Evolutionary conservation across 2,797 vertebrate genomes (phyloP).

Genomic region (Tiaroga cobitis): DNA sequence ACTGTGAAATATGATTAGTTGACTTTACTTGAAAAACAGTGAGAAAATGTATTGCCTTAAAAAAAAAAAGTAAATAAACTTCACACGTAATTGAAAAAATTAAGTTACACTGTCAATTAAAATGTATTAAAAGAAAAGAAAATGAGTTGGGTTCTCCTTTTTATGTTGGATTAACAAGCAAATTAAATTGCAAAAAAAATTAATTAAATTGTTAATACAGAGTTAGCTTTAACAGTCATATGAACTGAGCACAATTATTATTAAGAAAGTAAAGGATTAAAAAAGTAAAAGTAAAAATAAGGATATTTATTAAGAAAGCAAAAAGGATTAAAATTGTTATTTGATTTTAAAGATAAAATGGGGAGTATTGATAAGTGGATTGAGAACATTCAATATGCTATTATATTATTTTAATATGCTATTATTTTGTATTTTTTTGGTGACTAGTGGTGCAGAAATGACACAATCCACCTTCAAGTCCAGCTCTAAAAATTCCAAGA

Average conservation of each 20-base stretch:
- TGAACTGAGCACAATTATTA: background rate
- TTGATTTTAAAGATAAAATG: slow-evolving; percentile 4
- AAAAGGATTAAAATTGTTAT: background rate
- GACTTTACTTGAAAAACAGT: no score
- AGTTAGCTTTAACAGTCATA: no score
- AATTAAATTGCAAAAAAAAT: no score
- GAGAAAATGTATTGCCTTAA: no score
- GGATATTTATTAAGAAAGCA: background rate
- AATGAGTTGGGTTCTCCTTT: background rate
- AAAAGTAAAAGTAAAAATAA: no score
- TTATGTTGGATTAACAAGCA: background rate
- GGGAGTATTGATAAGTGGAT: background rate
- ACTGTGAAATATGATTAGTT: no score
- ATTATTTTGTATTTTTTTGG: background rate
- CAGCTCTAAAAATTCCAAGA: background rate
- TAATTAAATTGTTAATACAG: background rate
- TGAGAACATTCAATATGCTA: background rate
- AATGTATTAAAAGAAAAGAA: background rate
- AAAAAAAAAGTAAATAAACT: no score
- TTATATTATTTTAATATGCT: background rate
- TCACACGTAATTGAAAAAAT: no score
- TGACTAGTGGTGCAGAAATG: slow-evolving; percentile 1
- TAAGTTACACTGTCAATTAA: background rate
- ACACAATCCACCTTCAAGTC: background rate
- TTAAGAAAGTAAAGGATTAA: background rate